Evolutionary conservation across 2,888 invertebrate species (phyloP), one percentile per base, ranked within the genome.

Genomic region (Tethea ocularis): DNA sequence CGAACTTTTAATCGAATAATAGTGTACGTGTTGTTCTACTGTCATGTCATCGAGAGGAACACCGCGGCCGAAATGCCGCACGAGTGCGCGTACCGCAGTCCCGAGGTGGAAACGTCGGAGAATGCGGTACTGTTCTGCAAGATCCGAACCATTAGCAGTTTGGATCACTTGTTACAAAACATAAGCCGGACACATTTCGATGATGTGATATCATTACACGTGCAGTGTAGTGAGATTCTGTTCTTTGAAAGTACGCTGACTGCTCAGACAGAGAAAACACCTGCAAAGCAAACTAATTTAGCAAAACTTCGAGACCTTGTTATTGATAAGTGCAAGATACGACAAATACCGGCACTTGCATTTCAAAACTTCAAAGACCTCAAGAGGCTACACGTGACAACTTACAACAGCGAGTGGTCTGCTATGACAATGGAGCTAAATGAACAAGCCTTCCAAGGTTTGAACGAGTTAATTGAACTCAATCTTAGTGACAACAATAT

Each of bases 331-430:
- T 97, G 97, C 86, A 97, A 96, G 88, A 95, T 96, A 76, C 94
- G 95, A n/a, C 94, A 94, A 81, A 93, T 97, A 70, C 96, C 96
- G 52, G 94, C 94, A 60, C 94, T 94, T 53, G 95, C 95, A 60
- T 95, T 97, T 78, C 91, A 94, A 58, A 94, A 95, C 67, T 93
- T 96, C 68, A 94, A 94, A 75, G 95, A 96, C 77, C 87, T 97
- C 33, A 94, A 95, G 68, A 94, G 94, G 64, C 88, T 97, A 59
- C 94, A 95, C 57, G 87, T 97, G 74, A 95, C 95, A 60, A 96
- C 96, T 29, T 95, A 95, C 82, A 97, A 96, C 87, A 95, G 95
- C 67, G 96, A 96, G 80, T 96, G 96, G 96, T 96, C 96, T 23
- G 95, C 96, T 38, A 95, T 96, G 95, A 95, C 95, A 70, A 93